Conservation (phyloP, 2,888 invertebrate genomes). For the Cacoxenus indagator region DNA sequence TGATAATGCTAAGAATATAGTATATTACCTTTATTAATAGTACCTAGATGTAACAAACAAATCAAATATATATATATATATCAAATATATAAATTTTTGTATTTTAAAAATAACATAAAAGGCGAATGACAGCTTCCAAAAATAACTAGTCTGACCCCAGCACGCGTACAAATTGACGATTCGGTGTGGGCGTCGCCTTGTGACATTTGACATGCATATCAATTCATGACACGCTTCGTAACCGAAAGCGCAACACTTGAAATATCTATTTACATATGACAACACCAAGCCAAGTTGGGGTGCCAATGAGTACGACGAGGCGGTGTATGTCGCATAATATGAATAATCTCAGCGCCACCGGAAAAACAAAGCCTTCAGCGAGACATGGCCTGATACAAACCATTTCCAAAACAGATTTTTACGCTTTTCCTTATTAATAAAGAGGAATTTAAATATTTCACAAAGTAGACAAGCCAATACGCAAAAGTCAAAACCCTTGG, state of each 20-base stretch:
- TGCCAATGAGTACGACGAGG: background rate
- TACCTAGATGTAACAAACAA: no score
- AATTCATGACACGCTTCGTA: constrained; percentile 19
- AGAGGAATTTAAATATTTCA: constrained; percentile 16
- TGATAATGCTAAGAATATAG: no score
- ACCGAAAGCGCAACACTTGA: constrained; percentile 4
- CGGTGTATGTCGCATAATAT: constrained; percentile 16
- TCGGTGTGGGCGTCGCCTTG: constrained; percentile 3
- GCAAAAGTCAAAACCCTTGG: constrained; percentile 54
- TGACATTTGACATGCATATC: constrained; percentile 26
- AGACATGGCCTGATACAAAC: constrained; percentile 18
- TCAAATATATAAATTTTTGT: background rate
- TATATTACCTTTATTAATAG: no score
- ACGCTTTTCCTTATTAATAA: constrained; percentile 30
- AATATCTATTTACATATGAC: constrained; percentile 12
- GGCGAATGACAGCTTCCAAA: constrained; percentile 8
- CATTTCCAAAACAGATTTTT: constrained; percentile 27
- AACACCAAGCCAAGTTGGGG: background rate
- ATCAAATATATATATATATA: no score
- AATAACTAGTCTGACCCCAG: constrained; percentile 6
- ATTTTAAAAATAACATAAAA: background rate
- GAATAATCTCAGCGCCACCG: background rate
- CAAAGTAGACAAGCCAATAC: background rate
- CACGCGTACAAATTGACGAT: background rate
- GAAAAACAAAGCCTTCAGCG: no score